phyloP scores from a whole-genome alignment of 2,888 invertebrate genomes.

The Polyommatus iphigenia region DNA sequence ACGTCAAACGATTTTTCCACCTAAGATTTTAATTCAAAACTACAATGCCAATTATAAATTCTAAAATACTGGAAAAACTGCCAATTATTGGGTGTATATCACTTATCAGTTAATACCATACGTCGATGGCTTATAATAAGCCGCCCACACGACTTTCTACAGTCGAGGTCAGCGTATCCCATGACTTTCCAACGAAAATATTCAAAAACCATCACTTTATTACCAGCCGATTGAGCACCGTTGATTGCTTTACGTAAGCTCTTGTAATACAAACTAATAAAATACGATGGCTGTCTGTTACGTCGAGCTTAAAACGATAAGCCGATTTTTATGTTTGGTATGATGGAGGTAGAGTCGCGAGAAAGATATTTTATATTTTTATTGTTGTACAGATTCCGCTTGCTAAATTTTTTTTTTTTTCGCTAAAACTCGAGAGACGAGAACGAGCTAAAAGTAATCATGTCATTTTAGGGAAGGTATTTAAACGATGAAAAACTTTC shows the following conservation, averaged over 20 bases:
- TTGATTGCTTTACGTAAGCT: not conserved
- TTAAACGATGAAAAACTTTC: no score
- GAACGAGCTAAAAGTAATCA: no score
- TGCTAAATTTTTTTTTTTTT: no score
- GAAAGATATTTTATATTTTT: not conserved
- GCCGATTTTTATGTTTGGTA: not conserved
- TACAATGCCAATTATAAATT: no score
- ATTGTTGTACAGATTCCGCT: no score
- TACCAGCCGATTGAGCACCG: not conserved
- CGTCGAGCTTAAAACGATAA: not conserved
- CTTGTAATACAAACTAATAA: not conserved
- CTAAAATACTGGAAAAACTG: not conserved
- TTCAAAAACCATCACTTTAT: not conserved
- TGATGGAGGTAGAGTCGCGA: not conserved
- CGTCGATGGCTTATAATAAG: not conserved
- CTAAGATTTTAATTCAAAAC: no score
- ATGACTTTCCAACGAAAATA: conserved; percentile 4
- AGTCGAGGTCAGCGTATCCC: conserved; percentile 27
- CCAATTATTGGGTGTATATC: not conserved
- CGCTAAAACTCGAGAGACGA: no score
- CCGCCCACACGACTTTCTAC: conserved; percentile 28
- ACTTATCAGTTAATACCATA: not conserved
- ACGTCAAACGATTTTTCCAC: no score
- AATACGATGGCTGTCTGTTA: not conserved
- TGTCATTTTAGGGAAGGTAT: no score